phyloP scores from a whole-genome alignment of 2,113 vertebrate genomes.

The Motacilla alba region DNA sequence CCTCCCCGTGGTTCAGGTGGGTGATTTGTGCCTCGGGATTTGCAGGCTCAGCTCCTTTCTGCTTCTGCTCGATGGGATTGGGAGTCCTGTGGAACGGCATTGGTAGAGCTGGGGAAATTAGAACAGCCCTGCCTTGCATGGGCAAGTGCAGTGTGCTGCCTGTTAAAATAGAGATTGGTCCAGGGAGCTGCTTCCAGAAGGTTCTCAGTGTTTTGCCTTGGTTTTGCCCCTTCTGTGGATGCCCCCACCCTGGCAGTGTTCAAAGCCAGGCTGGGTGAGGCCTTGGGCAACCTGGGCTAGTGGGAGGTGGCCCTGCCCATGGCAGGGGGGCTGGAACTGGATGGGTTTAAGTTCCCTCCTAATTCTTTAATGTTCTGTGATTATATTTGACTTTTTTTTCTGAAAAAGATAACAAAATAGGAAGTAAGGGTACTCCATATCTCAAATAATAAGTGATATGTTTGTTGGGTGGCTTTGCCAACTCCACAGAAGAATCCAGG shows the following conservation, averaged over 20 bases:
- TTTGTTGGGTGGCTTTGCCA: neutral
- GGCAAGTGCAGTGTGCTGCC: neutral
- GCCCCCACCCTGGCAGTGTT: neutral
- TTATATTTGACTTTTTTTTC: neutral
- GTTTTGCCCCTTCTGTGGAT: neutral
- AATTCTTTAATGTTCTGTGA: fast-evolving
- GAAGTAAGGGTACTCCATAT: too few relatives aligned
- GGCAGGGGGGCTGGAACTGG: neutral
- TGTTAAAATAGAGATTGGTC: neutral
- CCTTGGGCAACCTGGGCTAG: neutral
- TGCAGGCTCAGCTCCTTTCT: neutral
- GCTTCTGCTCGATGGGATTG: neutral
- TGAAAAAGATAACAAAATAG: neutral
- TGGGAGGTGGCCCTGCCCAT: neutral
- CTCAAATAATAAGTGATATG: neutral
- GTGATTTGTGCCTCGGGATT: neutral
- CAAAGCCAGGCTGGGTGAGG: neutral
- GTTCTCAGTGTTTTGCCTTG: neutral
- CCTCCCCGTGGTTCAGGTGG: fast-evolving
- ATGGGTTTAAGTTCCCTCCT: neutral
- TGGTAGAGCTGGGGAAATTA: neutral
- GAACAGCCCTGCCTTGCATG: neutral
- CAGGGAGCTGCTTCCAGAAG: neutral
- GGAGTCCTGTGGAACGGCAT: neutral
- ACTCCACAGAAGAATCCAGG: neutral